Evolutionary conservation across 92 coral and sea anemone species (phyloP).

Genomic region (Phenganax stokvisi): DNA sequence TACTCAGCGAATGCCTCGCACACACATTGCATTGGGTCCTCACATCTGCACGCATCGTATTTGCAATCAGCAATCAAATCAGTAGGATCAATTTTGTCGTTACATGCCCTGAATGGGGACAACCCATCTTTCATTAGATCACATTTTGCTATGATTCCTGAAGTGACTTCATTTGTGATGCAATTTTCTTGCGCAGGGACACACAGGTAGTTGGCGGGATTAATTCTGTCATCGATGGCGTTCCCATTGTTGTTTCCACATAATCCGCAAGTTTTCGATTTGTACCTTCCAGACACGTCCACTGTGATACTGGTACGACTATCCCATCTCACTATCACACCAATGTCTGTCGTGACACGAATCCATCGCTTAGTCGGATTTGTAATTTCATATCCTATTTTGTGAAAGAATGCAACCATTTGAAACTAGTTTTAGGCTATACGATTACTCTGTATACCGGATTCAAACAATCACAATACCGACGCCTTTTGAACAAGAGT

Average conservation of each 20-base stretch:
- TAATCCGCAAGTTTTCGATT: neutral
- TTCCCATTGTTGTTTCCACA: constrained; percentile 2
- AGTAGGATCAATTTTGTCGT: neutral
- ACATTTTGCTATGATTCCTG: neutral
- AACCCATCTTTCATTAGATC: neutral
- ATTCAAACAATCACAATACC: too few relatives aligned
- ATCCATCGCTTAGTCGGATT: too few relatives aligned
- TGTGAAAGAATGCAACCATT: too few relatives aligned
- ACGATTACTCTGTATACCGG: too few relatives aligned
- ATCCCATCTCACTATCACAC: too few relatives aligned
- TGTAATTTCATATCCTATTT: too few relatives aligned
- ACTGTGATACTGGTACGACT: too few relatives aligned
- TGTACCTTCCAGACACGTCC: too few relatives aligned
- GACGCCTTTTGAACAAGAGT: too few relatives aligned
- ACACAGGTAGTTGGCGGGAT: neutral
- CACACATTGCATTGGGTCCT: neutral
- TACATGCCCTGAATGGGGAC: neutral
- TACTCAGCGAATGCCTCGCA: too few relatives aligned
- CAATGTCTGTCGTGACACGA: too few relatives aligned
- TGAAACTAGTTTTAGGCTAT: too few relatives aligned
- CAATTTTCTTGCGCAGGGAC: neutral
- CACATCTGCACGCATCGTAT: constrained; percentile 21
- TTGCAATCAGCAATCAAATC: neutral
- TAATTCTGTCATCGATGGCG: neutral
- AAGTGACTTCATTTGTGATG: neutral